A percentile compares a stretch with the other conserved stretches of the same genome.
Evolutionary conservation across 2,797 vertebrate genomes (phyloP).

Genomic region (Falco biarmicus): DNA sequence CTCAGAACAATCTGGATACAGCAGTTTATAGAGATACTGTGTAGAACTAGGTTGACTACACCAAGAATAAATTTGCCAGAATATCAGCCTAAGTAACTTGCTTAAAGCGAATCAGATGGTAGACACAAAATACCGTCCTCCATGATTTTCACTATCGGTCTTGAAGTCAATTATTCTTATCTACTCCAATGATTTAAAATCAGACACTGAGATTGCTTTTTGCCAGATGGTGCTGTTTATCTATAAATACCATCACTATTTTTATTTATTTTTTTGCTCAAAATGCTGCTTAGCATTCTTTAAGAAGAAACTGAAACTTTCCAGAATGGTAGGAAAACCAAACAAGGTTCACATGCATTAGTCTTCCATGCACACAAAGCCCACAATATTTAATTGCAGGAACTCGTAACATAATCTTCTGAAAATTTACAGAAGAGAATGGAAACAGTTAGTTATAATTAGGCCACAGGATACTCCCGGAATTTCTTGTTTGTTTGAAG

Average conservation of each 20-base stretch:
- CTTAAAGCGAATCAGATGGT: neutral
- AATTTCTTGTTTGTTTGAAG: constrained; percentile 9
- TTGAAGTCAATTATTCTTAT: neutral
- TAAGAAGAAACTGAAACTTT: neutral
- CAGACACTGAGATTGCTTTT: neutral
- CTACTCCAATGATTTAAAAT: neutral
- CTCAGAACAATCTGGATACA: neutral
- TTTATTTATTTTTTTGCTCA: constrained; percentile 14
- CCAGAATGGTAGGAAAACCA: neutral
- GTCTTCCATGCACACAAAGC: neutral
- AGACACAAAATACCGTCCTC: neutral
- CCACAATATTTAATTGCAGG: neutral
- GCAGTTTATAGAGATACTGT: neutral
- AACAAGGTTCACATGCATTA: neutral
- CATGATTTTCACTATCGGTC: neutral
- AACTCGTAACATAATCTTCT: neutral
- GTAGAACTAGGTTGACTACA: neutral
- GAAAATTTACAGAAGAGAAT: neutral
- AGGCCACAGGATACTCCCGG: constrained; percentile 7
- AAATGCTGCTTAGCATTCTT: neutral
- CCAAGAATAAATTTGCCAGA: neutral
- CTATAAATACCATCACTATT: neutral
- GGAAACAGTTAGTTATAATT: neutral
- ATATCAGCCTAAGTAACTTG: neutral
- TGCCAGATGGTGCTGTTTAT: constrained; percentile 19